Base-by-base conservation (phyloP, 2,888 invertebrate species). In the Prenolepis imparis region DNA sequence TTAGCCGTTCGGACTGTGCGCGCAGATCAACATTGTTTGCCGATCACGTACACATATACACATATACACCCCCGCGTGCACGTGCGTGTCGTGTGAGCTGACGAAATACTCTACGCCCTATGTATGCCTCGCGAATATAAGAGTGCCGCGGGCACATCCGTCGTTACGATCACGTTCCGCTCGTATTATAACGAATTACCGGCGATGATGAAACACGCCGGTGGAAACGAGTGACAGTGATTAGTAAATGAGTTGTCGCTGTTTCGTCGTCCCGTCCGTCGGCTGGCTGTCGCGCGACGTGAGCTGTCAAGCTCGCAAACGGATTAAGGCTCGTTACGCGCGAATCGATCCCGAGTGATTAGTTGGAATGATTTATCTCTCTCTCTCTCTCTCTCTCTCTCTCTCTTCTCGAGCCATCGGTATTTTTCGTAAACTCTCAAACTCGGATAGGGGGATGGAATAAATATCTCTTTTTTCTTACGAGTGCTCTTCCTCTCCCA, bases 1-100 rank as follows among this genome's bases (percentile, higher is more conserved):
- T 90, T 90, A 90, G 88, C 88, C 86, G 87, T 77, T 85, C 86
- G 84, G 82, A 87, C 87, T 83, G 57, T 52, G 84, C 82, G 82
- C 86, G 68, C 81, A 86, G 86, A 87, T 89, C 89, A 89, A 82
- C 84, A 63, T 86, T 86, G 82, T 84, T 87, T 83, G 85, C 84
- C 80, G 78, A 80, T 74, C 80, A 41, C 74, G 55, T 61, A 68
- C 18, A 4, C 44, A 18, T 3, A 18, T 5, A 6, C 15, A 5
- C 44, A 18, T 5, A 15, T 18, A 48, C 18, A 48, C 18, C 6
- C 18, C 0, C n/a, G 8, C 44, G 44, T 3, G 12, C 48, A 8
- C n/a, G 52, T 52, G 52, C 52, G 52, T n/a, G n/a, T 8, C 8
- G 52, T 8, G 8, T n/a, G n/a, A 48, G 75, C 52, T 73, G 80